Conservation (phyloP, 2,888 invertebrate species). For the Campoplex capitator region DNA sequence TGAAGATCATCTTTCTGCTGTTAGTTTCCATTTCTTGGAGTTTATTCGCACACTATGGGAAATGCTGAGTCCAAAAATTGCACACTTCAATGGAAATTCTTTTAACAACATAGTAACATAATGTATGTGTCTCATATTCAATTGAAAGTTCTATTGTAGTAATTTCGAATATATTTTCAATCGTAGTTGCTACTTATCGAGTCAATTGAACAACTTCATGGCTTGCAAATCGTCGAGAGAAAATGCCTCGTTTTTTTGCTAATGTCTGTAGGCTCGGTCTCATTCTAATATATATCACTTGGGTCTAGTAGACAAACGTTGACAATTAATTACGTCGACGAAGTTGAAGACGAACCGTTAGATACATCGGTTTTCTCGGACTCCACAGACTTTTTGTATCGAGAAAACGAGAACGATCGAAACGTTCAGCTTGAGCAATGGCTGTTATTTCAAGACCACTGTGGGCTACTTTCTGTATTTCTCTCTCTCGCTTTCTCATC, state of each 20-base stretch:
- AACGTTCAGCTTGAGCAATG: constrained; percentile 76
- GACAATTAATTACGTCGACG: constrained; percentile 76
- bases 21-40: neutral
- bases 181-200: neutral
- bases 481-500: neutral
- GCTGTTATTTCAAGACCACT: constrained; percentile 78
- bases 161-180: neutral
- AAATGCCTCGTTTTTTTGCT: neutral
- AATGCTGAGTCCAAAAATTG: neutral
- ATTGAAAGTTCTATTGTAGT: neutral
- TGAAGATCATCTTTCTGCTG: neutral
- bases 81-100: neutral
- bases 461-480: constrained; percentile 31
- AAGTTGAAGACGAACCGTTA: constrained; percentile 69
- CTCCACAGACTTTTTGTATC: constrained; percentile 69
- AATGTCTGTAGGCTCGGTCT: constrained; percentile 66
- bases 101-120: too few species aligned
- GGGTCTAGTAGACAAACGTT: constrained; percentile 77
- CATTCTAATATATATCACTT: constrained; percentile 74
- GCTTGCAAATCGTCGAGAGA: constrained; percentile 4
- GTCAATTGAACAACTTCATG: constrained; percentile 52
- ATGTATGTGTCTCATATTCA: too few species aligned
- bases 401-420: constrained; percentile 60
- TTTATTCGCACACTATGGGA: neutral
- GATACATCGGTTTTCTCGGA: constrained; percentile 68